Evolutionary conservation across 2,888 invertebrate genomes (phyloP).

Genomic region (Steromphala cineraria): DNA sequence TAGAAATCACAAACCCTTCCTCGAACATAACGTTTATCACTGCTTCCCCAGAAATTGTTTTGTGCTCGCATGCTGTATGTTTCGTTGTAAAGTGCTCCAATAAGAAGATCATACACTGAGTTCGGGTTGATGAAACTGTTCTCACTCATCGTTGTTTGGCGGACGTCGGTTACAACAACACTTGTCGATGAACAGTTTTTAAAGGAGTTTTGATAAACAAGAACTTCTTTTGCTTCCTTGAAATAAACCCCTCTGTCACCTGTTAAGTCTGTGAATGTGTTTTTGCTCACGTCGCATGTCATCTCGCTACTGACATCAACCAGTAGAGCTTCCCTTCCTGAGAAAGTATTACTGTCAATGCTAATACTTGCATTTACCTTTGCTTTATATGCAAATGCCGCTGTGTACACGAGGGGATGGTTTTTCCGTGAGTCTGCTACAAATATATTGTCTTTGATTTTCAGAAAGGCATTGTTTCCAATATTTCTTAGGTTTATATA

Average conservation of each 20-base stretch:
- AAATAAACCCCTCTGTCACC: background rate
- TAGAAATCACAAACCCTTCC: background rate
- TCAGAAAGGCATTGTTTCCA: too few species aligned
- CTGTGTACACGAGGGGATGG: too few species aligned
- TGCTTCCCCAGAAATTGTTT: background rate
- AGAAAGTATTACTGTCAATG: too few species aligned
- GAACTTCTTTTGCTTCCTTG: background rate
- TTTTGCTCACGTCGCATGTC: background rate
- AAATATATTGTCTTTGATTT: too few species aligned
- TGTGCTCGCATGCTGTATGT: background rate
- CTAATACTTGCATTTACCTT: too few species aligned
- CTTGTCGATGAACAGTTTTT: background rate
- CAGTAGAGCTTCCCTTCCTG: too few species aligned
- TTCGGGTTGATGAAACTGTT: slow-evolving; percentile 37
- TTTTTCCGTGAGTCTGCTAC: too few species aligned
- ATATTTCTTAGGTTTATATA: background rate
- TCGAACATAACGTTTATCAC: background rate
- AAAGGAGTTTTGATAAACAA: background rate
- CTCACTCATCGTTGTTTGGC: slow-evolving; percentile 18
- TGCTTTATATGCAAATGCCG: too few species aligned
- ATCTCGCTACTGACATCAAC: background rate
- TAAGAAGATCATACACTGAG: slow-evolving; percentile 29
- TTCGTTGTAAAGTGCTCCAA: background rate
- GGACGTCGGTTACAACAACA: background rate
- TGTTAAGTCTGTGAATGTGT: background rate